Evolutionary conservation across 2,888 invertebrate genomes (phyloP), one percentile per base, ranked within the genome.

Genomic region (Drosophila mercatorum): DNA sequence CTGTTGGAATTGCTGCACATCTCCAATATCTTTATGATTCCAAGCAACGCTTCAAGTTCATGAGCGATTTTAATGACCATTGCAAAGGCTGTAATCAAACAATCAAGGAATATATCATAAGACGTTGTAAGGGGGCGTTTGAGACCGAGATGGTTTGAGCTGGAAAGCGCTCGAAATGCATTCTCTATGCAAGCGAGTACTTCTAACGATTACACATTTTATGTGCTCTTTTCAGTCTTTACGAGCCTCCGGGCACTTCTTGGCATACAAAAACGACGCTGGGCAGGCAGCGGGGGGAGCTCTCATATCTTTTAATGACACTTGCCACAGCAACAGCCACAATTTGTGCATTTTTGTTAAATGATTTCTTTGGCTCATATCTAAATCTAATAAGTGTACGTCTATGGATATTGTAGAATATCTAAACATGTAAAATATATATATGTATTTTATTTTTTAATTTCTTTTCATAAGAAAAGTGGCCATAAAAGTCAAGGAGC

Each of bases 401-500:
- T 67, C 60, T 78, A 71, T 74, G 70, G 49, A 64, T 68, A 68
- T 53, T 40, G 11, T 38, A 12, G 34, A 43, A 66, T 64, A 41
- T 60, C 49, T 51, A 34, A 34, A 34, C 51, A 34, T 5, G 17
- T 34, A 49, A 11, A 17, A 12, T 44, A 70, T 62, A 73, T 59
- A 75, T 60, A 77, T 68, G 74, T 60, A 75, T 31, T 47, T 47
- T 7, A 0, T 14, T 61, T 85, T 88, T 88, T 88, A 84, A 85
- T 84, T 83, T 76, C 81, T 79, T 85, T 85, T 88, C 88, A 56
- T 62, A 72, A 12, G 83, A 86, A 87, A 75, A 75, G 76, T 88
- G 83, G 58, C 64, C 75, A 88, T 88, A 77, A 85, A 85, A 86
- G 81, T 83, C 75, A 79, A 83, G 74, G 64, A 72, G 78, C 68